phyloP scores from a whole-genome alignment of 2,113 vertebrate genomes.

The Smithornis capensis region DNA sequence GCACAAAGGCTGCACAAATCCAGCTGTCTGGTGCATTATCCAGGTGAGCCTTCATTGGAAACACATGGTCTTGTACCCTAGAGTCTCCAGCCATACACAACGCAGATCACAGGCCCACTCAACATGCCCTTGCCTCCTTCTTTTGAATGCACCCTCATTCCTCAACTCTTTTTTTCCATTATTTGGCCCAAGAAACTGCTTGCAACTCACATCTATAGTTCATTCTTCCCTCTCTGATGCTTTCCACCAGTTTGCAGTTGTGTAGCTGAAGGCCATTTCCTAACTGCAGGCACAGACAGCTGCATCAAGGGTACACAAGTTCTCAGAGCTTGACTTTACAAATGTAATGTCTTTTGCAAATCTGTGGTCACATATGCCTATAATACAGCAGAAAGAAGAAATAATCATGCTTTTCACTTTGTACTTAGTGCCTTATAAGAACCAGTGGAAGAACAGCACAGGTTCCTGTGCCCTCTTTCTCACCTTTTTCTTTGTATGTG shows the following conservation, averaged over 20 bases:
- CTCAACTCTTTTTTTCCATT: background rate
- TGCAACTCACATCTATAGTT: accelerated
- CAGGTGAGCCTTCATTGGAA: accelerated
- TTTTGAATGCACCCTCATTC: background rate
- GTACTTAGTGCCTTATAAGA: background rate
- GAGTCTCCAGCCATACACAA: background rate
- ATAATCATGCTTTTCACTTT: background rate
- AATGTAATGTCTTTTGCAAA: background rate
- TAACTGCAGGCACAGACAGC: background rate
- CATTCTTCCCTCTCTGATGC: background rate
- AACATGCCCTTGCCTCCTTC: background rate
- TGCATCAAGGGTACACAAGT: background rate
- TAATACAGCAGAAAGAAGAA: background rate
- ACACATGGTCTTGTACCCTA: accelerated
- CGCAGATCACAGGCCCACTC: too few species aligned
- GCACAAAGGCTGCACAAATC: background rate
- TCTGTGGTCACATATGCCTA: background rate
- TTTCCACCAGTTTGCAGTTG: background rate
- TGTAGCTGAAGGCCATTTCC: background rate
- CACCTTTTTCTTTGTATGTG: background rate
- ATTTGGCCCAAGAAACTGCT: background rate
- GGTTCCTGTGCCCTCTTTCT: accelerated
- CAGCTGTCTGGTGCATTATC: background rate
- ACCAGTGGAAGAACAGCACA: background rate
- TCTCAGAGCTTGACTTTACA: background rate